Evolutionary conservation across 2,113 vertebrate genomes (phyloP).

Genomic region (Neodon shergylaensis): DNA sequence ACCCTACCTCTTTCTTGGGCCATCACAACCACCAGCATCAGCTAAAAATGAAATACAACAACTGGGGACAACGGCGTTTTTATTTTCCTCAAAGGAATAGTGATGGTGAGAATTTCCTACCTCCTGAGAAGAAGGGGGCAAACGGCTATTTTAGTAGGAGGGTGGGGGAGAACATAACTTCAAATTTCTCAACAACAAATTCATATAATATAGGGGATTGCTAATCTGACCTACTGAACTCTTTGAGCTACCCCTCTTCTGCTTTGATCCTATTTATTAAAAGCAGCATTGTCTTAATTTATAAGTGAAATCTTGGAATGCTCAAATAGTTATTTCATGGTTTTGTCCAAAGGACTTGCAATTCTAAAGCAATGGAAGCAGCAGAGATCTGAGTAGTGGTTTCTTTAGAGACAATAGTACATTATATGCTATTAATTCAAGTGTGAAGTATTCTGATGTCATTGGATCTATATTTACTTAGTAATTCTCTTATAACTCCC

Average conservation of each 20-base stretch:
- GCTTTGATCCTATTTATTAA: conserved; percentile 8
- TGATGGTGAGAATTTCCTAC: not conserved
- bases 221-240: not conserved
- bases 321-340: not conserved
- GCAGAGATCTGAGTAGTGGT: not conserved
- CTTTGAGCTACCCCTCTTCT: not conserved
- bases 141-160: not conserved
- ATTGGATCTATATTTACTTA: not conserved
- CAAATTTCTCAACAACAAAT: not conserved
- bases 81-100: not conserved
- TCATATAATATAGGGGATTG: not conserved
- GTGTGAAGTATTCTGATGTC: not conserved
- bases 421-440: not conserved
- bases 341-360: conserved; percentile 6
- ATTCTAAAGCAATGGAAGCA: conserved; percentile 43
- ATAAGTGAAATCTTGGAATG: not conserved
- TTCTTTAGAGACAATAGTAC: not conserved
- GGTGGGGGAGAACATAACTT: not conserved
- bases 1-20: not conserved
- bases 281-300: conserved; percentile 44
- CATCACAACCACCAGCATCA: not conserved
- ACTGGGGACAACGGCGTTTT: not conserved
- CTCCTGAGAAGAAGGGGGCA: not conserved
- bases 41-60: conserved; percentile 12
- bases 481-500: conserved; percentile 44